Conservation (phyloP, 2,888 invertebrate species). For the Vanessa cardui region DNA sequence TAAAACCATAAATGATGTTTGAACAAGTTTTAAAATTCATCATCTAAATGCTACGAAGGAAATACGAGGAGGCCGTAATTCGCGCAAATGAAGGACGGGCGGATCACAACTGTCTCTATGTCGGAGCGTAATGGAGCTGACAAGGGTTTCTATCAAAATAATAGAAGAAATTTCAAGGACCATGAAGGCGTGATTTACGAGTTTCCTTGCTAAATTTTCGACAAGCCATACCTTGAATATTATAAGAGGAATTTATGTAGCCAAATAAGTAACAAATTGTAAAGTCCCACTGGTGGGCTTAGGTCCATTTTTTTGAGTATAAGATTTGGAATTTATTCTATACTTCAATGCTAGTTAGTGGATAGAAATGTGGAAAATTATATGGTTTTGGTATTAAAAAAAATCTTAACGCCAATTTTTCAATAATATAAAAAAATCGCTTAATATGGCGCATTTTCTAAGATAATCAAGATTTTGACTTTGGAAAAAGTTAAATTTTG, state of each 20-base stretch:
- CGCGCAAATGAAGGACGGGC: slow-evolving; percentile 72
- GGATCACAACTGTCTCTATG: slow-evolving; percentile 64
- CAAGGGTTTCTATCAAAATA: slow-evolving; percentile 76
- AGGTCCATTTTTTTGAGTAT: too few relatives aligned
- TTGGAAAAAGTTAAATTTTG: too few relatives aligned
- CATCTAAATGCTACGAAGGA: slow-evolving; percentile 65
- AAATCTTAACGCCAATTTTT: too few relatives aligned
- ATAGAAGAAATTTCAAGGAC: slow-evolving; percentile 73
- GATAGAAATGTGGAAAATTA: too few relatives aligned
- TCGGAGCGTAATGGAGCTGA: slow-evolving; percentile 76
- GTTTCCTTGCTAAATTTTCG: slow-evolving; percentile 61
- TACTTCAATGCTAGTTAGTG: too few relatives aligned
- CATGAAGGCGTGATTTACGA: slow-evolving; percentile 71
- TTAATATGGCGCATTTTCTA: too few relatives aligned
- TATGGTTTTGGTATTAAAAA: too few relatives aligned
- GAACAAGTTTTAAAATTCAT: slow-evolving; percentile 43
- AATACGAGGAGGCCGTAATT: slow-evolving; percentile 76
- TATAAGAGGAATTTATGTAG: not conserved
- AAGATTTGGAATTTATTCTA: too few relatives aligned
- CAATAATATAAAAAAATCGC: too few relatives aligned
- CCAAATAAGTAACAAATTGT: too few relatives aligned
- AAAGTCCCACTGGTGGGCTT: too few relatives aligned
- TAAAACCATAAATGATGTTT: not conserved
- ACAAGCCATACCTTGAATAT: slow-evolving; percentile 9
- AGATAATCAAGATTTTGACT: too few relatives aligned